These are phyloP conservation scores for Drosophila tropicalis DNA, from an alignment of 1,140 invertebrate genomes.

Conservation along the genomic window DNA sequence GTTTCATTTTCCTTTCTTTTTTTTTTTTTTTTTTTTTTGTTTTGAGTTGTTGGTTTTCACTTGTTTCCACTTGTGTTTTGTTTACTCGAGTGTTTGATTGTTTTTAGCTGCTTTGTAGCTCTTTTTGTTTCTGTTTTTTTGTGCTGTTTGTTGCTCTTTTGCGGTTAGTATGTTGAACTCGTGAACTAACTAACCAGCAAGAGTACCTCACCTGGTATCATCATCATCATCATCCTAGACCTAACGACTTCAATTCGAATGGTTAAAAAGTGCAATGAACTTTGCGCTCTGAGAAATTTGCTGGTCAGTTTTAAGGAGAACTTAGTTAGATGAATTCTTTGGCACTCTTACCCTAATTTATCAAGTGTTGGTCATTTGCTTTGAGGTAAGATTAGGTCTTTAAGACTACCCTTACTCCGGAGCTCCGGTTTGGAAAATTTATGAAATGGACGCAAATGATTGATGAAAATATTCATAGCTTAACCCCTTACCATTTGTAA, in stretches of 20 bases:
- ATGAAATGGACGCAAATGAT: constrained; percentile 3
- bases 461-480: constrained; percentile 1
- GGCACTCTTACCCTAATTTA: constrained; percentile 40
- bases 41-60: not conserved
- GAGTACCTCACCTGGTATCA: constrained; percentile 1
- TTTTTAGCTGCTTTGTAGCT: constrained; percentile 27
- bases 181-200: not conserved
- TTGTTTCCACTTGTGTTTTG: not conserved
- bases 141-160: not conserved
- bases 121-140: constrained; percentile 25
- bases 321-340: constrained; percentile 20
- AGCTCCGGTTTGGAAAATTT: not conserved
- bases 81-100: constrained; percentile 43
- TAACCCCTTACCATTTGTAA: not conserved
- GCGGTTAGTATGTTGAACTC: constrained; percentile 14
- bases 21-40: no score
- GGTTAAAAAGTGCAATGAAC: constrained; percentile 22
- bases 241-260: constrained; percentile 14
- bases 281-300: not conserved
- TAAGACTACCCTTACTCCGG: no score
- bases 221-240: not conserved
- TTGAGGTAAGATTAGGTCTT: no score
- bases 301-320: not conserved
- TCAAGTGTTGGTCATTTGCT: constrained; percentile 28
- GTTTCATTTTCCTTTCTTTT: not conserved